These are phyloP conservation scores for Brassicogethes aeneus DNA, from an alignment of 2,888 invertebrate species.

Conservation along the genomic window DNA sequence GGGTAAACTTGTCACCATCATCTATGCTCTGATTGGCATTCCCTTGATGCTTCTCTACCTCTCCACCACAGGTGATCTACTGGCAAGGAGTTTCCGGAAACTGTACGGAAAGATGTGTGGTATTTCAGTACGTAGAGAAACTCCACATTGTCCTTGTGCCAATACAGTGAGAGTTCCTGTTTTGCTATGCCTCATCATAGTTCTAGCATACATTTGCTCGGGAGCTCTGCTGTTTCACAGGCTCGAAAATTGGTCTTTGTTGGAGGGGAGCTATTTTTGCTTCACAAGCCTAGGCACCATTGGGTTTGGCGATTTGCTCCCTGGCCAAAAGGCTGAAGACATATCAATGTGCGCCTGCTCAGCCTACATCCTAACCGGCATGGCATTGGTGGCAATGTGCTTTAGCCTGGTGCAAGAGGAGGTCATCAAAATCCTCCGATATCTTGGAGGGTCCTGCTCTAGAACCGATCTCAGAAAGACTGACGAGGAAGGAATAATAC, in stretches of 20 bases:
- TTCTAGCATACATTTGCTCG: conserved; percentile 78
- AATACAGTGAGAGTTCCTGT: conserved; percentile 75
- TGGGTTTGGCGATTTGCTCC: conserved; percentile 73
- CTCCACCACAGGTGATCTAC: conserved; percentile 76
- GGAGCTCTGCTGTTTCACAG: conserved; percentile 85
- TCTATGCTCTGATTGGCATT: conserved; percentile 79
- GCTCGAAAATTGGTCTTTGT: conserved; percentile 84
- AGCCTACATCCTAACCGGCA: conserved; percentile 72
- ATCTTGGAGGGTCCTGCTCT: conserved; percentile 38
- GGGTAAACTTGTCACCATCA: conserved; percentile 73
- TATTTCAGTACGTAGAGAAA: conserved; percentile 42
- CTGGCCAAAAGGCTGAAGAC: conserved; percentile 53
- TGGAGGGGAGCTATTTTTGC: conserved; percentile 75
- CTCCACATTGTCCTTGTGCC: conserved; percentile 39
- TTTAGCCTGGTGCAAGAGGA: conserved; percentile 80
- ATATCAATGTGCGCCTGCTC: conserved; percentile 70
- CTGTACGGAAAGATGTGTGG: conserved; percentile 50
- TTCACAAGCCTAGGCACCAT: conserved; percentile 70
- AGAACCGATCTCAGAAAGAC: conserved; percentile 29
- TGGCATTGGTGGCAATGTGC: conserved; percentile 81
- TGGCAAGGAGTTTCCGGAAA: conserved; percentile 50
- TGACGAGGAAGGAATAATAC: conserved; percentile 43
- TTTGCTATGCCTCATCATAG: conserved; percentile 73
- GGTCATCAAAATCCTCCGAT: conserved; percentile 46
- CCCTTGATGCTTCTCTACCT: conserved; percentile 83